Conservation (phyloP, 2,797 vertebrate species). For the Neosalanx taihuensis region DNA sequence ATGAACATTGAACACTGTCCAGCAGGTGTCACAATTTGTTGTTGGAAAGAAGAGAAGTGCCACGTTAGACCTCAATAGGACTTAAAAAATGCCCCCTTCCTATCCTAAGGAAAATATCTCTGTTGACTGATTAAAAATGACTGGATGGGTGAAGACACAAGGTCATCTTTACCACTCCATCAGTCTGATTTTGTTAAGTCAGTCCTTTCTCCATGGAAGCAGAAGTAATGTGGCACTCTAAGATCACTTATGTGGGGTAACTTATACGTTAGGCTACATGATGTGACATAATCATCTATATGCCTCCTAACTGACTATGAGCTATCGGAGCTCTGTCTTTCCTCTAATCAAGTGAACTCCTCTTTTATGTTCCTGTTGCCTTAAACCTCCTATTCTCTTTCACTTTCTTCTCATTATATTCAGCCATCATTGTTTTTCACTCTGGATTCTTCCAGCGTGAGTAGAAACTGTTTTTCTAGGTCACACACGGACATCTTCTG, state of each 20-base stretch:
- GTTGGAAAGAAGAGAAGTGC: neutral
- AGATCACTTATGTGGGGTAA: neutral
- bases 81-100: too few relatives aligned
- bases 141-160: neutral
- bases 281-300: conserved; percentile 18
- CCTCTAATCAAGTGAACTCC: conserved; percentile 1
- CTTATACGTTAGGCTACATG: conserved; percentile 15
- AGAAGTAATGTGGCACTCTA: neutral
- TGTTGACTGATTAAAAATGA: neutral
- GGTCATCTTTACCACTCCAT: neutral
- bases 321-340: too few relatives aligned
- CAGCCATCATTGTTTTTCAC: neutral
- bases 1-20: neutral
- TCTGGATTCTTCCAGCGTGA: neutral
- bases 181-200: too few relatives aligned
- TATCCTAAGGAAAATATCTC: too few relatives aligned
- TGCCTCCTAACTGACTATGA: conserved; percentile 3
- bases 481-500: neutral
- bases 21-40: neutral
- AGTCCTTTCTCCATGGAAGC: conserved; percentile 1
- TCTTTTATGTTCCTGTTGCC: neutral
- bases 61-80: too few relatives aligned
- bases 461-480: neutral
- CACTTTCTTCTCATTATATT: neutral
- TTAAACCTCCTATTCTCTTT: neutral